A percentile compares a stretch with the other conserved stretches of the same genome.
Conservation (phyloP, 2,113 vertebrate genomes). For the Castor canadensis region DNA sequence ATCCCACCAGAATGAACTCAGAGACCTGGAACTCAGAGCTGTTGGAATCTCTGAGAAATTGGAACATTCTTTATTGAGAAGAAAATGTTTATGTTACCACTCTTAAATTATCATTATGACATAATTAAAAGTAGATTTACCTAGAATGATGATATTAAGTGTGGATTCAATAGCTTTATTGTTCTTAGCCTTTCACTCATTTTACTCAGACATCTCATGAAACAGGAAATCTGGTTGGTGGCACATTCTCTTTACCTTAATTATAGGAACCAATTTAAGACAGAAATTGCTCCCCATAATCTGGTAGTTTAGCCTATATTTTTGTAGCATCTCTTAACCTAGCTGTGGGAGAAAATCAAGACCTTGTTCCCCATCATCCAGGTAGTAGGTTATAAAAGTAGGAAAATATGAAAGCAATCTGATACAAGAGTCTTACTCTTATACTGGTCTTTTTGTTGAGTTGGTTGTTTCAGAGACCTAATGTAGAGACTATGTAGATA, state of each 20-base stretch:
- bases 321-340: neutral
- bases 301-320: neutral
- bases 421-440: neutral
- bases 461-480: neutral
- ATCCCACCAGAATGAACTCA: conserved; percentile 66
- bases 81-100: neutral
- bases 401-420: neutral
- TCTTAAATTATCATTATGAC: neutral
- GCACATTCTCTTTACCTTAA: accelerated
- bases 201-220: neutral
- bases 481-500: neutral
- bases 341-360: neutral
- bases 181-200: neutral
- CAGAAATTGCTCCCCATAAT: neutral
- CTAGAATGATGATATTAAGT: neutral
- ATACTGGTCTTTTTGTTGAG: neutral
- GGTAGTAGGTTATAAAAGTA: neutral
- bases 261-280: too few species aligned
- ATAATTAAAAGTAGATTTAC: accelerated
- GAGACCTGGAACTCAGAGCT: conserved; percentile 27
- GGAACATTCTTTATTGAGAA: conserved; percentile 18
- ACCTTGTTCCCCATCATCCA: neutral
- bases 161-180: neutral
- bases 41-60: neutral
- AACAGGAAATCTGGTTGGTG: neutral